phyloP scores from a whole-genome alignment of 2,797 vertebrate species.

The Kryptopterus vitreolus region DNA sequence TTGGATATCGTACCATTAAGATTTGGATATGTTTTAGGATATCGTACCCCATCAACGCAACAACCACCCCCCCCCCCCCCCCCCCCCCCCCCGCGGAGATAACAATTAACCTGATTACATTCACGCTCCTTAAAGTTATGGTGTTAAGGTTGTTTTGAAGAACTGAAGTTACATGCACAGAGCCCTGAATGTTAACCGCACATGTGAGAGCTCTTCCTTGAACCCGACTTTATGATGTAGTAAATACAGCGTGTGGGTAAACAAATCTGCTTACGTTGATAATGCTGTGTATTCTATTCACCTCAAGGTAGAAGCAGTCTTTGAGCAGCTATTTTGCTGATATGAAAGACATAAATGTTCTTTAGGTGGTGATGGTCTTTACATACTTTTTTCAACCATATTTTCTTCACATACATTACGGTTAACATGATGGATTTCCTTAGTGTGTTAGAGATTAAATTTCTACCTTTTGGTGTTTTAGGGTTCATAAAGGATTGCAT shows the following conservation, averaged over 20 bases:
- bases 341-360: background rate
- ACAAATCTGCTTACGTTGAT: background rate
- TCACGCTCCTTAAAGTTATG: background rate
- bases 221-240: background rate
- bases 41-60: too few relatives aligned
- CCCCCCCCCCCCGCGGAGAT: too few relatives aligned
- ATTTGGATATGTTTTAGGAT: too few relatives aligned
- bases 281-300: background rate
- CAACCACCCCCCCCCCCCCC: too few relatives aligned
- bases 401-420: background rate
- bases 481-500: background rate
- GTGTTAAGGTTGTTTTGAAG: background rate
- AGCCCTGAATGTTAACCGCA: background rate
- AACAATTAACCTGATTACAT: too few relatives aligned
- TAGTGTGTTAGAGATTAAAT: background rate
- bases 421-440: too few relatives aligned
- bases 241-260: background rate
- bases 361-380: background rate
- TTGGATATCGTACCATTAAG: background rate
- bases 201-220: background rate
- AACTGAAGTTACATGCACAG: background rate
- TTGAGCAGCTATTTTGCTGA: background rate
- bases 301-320: background rate
- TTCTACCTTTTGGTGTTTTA: background rate
- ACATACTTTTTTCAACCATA: background rate